A percentile compares a stretch with the other conserved stretches of the same genome.
phyloP scores from a whole-genome alignment of 2,888 invertebrate species.

The Gibbula magus region DNA sequence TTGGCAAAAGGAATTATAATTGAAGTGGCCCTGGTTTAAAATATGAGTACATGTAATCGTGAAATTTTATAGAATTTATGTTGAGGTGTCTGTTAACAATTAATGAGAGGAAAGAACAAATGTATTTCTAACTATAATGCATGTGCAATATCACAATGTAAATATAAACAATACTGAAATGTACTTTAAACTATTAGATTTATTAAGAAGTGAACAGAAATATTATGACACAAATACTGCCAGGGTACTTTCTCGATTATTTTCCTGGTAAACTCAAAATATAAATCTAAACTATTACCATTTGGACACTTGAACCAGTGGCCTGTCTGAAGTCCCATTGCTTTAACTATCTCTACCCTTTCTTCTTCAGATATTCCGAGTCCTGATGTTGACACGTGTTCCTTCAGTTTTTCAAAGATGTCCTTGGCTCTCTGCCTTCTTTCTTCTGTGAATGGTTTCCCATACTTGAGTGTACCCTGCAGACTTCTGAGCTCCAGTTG shows the following conservation, averaged over 20 bases:
- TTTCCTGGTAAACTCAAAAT: background rate
- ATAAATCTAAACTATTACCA: conserved; percentile 68
- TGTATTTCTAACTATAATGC: too few relatives aligned
- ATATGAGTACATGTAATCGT: too few relatives aligned
- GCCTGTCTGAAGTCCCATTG: conserved; percentile 79
- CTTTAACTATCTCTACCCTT: conserved; percentile 78
- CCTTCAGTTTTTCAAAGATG: conserved; percentile 39
- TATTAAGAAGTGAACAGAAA: background rate
- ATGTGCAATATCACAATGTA: too few relatives aligned
- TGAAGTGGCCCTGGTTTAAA: too few relatives aligned
- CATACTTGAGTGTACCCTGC: conserved; percentile 28
- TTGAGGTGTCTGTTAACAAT: too few relatives aligned
- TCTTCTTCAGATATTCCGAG: conserved; percentile 76
- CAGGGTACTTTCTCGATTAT: background rate
- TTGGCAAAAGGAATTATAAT: too few relatives aligned
- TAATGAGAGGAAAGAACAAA: too few relatives aligned
- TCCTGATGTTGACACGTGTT: conserved; percentile 39
- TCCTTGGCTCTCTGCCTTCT: conserved; percentile 23
- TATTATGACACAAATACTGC: background rate
- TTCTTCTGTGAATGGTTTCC: conserved; percentile 25
- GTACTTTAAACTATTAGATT: too few relatives aligned
- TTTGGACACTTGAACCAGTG: conserved; percentile 85
- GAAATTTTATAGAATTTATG: too few relatives aligned
- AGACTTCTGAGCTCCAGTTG: background rate
- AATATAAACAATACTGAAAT: too few relatives aligned